Conservation (phyloP, 1,140 invertebrate species). For the Leptoteleia sp. region DNA sequence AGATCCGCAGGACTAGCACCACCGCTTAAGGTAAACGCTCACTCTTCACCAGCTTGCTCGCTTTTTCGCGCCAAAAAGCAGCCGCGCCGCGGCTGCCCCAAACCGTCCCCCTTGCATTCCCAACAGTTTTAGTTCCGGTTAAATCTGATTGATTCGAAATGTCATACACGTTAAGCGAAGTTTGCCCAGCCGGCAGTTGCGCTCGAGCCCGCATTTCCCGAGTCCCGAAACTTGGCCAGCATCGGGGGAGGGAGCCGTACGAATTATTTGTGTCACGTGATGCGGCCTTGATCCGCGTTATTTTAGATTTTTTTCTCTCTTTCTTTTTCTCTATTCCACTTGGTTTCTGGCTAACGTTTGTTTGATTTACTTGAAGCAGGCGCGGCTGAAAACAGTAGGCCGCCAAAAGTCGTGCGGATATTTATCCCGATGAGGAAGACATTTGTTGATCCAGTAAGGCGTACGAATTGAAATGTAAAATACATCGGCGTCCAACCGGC, state of each 20-base stretch:
- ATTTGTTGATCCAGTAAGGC: neutral
- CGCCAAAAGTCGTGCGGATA: too few species aligned
- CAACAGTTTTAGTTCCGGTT: too few species aligned
- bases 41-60: too few species aligned
- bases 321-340: neutral
- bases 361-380: too few species aligned
- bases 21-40: constrained; percentile 9
- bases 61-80: constrained; percentile 28
- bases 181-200: constrained; percentile 1
- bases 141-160: too few species aligned
- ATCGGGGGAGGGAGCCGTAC: neutral
- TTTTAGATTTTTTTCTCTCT: neutral
- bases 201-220: constrained; percentile 10
- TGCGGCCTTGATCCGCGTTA: neutral
- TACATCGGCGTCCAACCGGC: neutral
- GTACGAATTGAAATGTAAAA: constrained; percentile 1
- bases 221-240: neutral
- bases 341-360: too few species aligned
- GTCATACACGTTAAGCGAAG: too few species aligned
- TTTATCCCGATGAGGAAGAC: too few species aligned
- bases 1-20: constrained; percentile 10
- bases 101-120: too few species aligned
- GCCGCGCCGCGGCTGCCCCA: too few species aligned
- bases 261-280: neutral
- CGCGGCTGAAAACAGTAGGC: too few species aligned